Evolutionary conservation across 2,888 invertebrate genomes (phyloP).

Genomic region (Caenorhabditis sp.): DNA sequence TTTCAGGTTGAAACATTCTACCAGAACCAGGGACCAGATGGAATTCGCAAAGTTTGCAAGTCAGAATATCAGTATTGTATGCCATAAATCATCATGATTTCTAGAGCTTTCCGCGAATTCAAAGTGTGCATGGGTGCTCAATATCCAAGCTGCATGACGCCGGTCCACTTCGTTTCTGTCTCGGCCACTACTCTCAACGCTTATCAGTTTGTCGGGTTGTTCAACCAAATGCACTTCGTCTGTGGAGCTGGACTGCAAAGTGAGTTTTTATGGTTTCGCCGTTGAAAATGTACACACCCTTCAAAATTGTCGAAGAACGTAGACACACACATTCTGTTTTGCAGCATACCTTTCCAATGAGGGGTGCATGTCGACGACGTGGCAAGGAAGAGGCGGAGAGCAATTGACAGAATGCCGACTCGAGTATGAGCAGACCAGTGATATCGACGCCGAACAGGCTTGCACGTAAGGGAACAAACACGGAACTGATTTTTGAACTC

Average conservation of each 20-base stretch:
- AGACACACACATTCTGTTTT: slow-evolving; percentile 17
- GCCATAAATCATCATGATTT: background rate
- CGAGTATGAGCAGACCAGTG: slow-evolving; percentile 56
- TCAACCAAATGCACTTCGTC: slow-evolving; percentile 72
- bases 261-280: slow-evolving; percentile 44
- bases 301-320: slow-evolving; percentile 14
- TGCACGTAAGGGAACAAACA: slow-evolving; percentile 56
- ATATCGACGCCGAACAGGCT: slow-evolving; percentile 50
- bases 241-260: slow-evolving; percentile 73
- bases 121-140: slow-evolving; percentile 62
- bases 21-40: slow-evolving; percentile 57
- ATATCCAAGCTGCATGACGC: slow-evolving; percentile 63
- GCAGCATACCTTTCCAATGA: slow-evolving; percentile 65
- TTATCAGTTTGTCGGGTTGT: slow-evolving; percentile 68
- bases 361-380: slow-evolving; percentile 62
- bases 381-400: slow-evolving; percentile 52
- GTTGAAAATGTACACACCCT: slow-evolving; percentile 19
- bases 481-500: background rate
- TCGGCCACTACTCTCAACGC: slow-evolving; percentile 55
- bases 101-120: slow-evolving; percentile 70
- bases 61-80: slow-evolving; percentile 3
- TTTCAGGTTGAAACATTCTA: slow-evolving; percentile 65
- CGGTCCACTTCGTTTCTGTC: slow-evolving; percentile 57
- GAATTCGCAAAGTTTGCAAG: slow-evolving; percentile 67
- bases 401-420: slow-evolving; percentile 58